These are phyloP conservation scores for Scelioninae gen. 1 DNA, from an alignment of 2,888 invertebrate species.

Conservation along the genomic window DNA sequence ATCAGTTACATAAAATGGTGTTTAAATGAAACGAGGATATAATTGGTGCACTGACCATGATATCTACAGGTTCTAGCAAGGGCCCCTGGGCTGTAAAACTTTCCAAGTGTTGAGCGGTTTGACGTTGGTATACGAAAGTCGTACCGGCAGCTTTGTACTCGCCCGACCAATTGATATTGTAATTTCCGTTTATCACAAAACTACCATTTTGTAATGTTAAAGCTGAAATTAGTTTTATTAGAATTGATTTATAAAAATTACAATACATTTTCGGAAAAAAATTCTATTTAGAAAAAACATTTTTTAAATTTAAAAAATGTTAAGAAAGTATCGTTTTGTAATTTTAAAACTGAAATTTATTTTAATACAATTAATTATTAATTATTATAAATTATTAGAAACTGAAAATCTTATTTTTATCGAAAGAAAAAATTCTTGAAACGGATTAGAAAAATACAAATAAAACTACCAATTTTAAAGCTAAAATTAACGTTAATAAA, in stretches of 20 bases:
- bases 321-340: slow-evolving; percentile 90
- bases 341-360: slow-evolving; percentile 88
- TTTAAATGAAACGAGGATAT: slow-evolving; percentile 29
- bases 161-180: slow-evolving; percentile 89
- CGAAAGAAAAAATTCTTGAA: too few relatives aligned
- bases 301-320: too few relatives aligned
- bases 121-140: slow-evolving; percentile 90
- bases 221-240: slow-evolving; percentile 86
- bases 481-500: too few relatives aligned
- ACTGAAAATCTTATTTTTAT: too few relatives aligned
- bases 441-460: too few relatives aligned
- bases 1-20: background rate
- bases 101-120: slow-evolving; percentile 87
- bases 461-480: too few relatives aligned
- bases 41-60: slow-evolving; percentile 87
- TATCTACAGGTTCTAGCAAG: slow-evolving; percentile 90
- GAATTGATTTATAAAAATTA: background rate
- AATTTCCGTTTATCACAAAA: slow-evolving; percentile 93
- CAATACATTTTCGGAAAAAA: background rate
- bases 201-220: slow-evolving; percentile 90
- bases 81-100: slow-evolving; percentile 92
- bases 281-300: background rate
- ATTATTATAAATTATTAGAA: too few relatives aligned
- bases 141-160: slow-evolving; percentile 92
- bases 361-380: slow-evolving; percentile 12